Base-by-base conservation (phyloP, 2,888 invertebrate genomes). In the Achlya flavicornis region DNA sequence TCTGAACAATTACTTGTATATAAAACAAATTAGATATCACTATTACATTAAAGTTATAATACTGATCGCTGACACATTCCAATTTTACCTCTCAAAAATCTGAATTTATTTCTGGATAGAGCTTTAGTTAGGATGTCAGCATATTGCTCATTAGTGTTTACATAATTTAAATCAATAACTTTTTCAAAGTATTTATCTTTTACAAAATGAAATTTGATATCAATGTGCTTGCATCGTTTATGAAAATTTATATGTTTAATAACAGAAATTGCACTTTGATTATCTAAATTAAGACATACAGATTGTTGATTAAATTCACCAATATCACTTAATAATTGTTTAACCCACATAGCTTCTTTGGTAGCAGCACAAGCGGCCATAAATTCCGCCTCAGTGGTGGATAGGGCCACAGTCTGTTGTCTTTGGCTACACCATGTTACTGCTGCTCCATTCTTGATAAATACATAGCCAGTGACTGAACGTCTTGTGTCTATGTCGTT, bases 301-400 rank as follows among this genome's bases (percentile, higher is more conserved):
- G 33, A 35, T 3, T 58, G 3, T 14, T 58, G 58, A 0, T 58
- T 64, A 64, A 26, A 67, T 66, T 60, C 62, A 63, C 43, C 35
- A 46, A 67, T 61, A 12, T 70, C 66, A 48, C 4, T 32, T 46
- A 66, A 43, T 12, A 66, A 41, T 38, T 53, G 57, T 63, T 62
- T 70, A 16, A 65, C 5, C 64, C 64, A 65, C 16, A 66, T 61
- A 10, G 64, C 60, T 19, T 67, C 67, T 67, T 68, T 65, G 4
- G 68, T 64, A n/a, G 65, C 64, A 12, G 65, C 61, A 62, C 63
- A 64, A 6, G 66, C 64, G 26, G 69, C 66, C 66, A 66, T 66
- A 32, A 64, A 68, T 53, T 66, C 65, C 7, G 66, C 66, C 48
- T 69, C 66, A 11, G 64, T 69, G 8, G 66, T 66, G 0, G 67